Evolutionary conservation across 35 echinoderm and acorn worm species (phyloP).

Genomic region (Apostichopus parvimensis): DNA sequence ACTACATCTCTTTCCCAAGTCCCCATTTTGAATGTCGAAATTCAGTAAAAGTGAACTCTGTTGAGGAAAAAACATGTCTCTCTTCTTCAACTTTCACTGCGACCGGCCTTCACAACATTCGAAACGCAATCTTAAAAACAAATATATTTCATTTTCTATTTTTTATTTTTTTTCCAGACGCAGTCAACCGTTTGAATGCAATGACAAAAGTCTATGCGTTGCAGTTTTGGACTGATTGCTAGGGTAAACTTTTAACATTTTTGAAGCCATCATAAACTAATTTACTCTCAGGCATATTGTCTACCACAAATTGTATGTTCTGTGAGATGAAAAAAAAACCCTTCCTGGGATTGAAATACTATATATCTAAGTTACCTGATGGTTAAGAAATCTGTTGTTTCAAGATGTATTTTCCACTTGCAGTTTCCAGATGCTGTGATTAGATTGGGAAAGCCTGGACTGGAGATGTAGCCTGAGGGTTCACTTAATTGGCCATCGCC

Average conservation of each 20-base stretch:
- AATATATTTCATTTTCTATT: too few species aligned
- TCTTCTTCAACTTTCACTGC: too few species aligned
- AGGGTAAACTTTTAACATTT: neutral
- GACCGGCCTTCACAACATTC: too few species aligned
- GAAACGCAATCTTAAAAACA: too few species aligned
- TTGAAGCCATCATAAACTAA: neutral
- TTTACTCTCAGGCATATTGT: neutral
- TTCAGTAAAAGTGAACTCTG: too few species aligned
- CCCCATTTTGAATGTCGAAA: too few species aligned
- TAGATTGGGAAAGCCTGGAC: conserved; percentile 1
- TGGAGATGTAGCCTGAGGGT: conserved; percentile 11
- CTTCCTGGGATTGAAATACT: too few species aligned
- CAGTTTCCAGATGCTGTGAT: neutral
- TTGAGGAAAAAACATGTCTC: too few species aligned
- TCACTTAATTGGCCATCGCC: neutral
- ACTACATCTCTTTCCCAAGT: too few species aligned
- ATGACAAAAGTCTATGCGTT: too few species aligned
- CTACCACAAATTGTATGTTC: neutral
- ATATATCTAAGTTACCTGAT: neutral
- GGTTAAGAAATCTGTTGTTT: neutral
- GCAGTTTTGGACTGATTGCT: neutral
- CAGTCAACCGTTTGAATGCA: too few species aligned
- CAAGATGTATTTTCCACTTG: conserved; percentile 11
- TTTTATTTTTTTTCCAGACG: too few species aligned
- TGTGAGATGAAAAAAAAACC: neutral